These are phyloP conservation scores for Hydrolagus colliei DNA, from an alignment of 2,797 vertebrate species.

Conservation along the genomic window DNA sequence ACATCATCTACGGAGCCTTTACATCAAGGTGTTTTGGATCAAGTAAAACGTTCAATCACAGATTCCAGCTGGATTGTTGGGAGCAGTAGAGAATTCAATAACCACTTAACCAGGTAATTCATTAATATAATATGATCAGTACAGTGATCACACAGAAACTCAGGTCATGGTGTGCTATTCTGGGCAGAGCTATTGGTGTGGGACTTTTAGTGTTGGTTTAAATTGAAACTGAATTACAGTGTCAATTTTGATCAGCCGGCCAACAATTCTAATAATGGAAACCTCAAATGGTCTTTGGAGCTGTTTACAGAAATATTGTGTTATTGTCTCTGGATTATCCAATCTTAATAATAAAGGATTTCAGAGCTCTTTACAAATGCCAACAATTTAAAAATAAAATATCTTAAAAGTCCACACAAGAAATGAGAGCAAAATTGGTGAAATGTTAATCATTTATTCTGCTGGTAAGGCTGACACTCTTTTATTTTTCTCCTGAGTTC, in stretches of 20 bases:
- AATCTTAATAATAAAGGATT: background rate
- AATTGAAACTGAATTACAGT: conserved; percentile 28
- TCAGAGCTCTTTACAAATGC: too few relatives aligned
- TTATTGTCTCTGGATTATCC: background rate
- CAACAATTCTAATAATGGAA: background rate
- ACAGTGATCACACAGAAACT: too few relatives aligned
- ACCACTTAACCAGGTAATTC: too few relatives aligned
- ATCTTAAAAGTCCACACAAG: conserved; percentile 2
- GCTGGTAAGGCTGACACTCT: background rate
- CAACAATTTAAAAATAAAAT: conserved; percentile 9
- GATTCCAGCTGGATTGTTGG: too few relatives aligned
- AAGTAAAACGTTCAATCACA: too few relatives aligned
- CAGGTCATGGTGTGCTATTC: background rate
- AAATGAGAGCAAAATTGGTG: background rate
- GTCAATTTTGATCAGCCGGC: background rate
- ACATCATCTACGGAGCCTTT: too few relatives aligned
- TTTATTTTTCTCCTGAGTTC: background rate
- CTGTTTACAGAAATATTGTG: conserved; percentile 2
- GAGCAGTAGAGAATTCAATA: too few relatives aligned
- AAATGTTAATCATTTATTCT: background rate
- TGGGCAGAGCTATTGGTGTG: background rate
- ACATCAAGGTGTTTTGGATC: too few relatives aligned
- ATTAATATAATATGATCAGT: too few relatives aligned
- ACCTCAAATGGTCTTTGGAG: background rate
- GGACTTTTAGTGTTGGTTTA: background rate